Evolutionary conservation across 2,113 vertebrate genomes (phyloP).

Genomic region (Eulemur macaco): DNA sequence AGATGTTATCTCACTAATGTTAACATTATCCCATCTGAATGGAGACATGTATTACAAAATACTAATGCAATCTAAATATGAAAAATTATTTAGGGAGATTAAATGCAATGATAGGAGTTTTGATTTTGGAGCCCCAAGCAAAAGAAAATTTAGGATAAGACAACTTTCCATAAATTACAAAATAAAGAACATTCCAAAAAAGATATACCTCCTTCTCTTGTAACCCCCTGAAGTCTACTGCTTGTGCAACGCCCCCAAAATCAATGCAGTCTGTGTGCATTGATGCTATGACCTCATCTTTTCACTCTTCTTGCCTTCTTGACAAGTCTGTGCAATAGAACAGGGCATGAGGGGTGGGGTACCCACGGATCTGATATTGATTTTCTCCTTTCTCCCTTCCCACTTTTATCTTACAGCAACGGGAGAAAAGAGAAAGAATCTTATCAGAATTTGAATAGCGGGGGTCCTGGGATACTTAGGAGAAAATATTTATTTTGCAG

Average conservation of each 20-base stretch:
- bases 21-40: constrained; percentile 23
- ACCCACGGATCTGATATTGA: neutral
- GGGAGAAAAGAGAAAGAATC: neutral
- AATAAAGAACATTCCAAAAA: neutral
- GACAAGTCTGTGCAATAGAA: neutral
- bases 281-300: neutral
- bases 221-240: neutral
- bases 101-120: neutral
- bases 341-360: accelerated
- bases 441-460: neutral
- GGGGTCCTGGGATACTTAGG: neutral
- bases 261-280: neutral
- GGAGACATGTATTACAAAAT: constrained; percentile 29
- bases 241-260: neutral
- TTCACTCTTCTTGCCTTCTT: neutral
- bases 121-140: neutral
- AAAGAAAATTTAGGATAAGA: neutral
- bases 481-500: neutral
- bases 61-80: neutral
- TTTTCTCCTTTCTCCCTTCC: neutral
- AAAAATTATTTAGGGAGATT: constrained; percentile 24
- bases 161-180: neutral
- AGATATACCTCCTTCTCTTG: neutral
- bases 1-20: neutral
- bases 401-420: neutral